Evolutionary conservation across 1,140 invertebrate species (phyloP).

Genomic region (Papilio xuthus): DNA sequence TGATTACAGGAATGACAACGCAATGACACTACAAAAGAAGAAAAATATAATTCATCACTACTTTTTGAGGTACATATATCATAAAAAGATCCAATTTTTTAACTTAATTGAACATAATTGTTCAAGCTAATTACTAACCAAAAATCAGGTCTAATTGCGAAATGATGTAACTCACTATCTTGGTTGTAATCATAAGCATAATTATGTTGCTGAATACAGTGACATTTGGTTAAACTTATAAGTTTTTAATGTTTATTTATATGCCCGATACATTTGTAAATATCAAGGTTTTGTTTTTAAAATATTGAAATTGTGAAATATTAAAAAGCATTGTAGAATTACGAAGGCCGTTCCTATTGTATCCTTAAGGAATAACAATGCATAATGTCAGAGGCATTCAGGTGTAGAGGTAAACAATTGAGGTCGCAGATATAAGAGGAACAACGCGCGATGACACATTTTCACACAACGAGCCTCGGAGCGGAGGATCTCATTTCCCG

Average conservation of each 20-base stretch:
- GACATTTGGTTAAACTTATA: too few relatives aligned
- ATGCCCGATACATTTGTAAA: too few relatives aligned
- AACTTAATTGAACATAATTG: background rate
- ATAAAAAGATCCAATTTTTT: background rate
- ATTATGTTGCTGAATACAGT: too few relatives aligned
- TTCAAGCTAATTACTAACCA: too few relatives aligned
- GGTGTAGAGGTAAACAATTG: conserved; percentile 24
- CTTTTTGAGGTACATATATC: background rate
- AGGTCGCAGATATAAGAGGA: conserved; percentile 33
- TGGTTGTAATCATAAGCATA: too few relatives aligned
- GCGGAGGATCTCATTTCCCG: conserved; percentile 42
- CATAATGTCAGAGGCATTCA: conserved; percentile 27
- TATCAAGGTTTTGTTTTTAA: too few relatives aligned
- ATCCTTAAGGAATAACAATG: conserved; percentile 30
- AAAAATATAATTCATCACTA: background rate
- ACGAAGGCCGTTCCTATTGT: conserved; percentile 21
- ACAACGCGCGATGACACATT: conserved; percentile 30
- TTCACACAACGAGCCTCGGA: conserved; percentile 30
- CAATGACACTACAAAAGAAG: conserved; percentile 1
- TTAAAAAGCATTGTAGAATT: background rate
- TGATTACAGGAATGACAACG: conserved; percentile 11
- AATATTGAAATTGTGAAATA: background rate
- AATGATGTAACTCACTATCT: too few relatives aligned
- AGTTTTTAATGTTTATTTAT: too few relatives aligned
- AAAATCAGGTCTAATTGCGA: too few relatives aligned